These are phyloP conservation scores for Chouioia cunea DNA, from an alignment of 2,888 invertebrate genomes.

Conservation along the genomic window DNA sequence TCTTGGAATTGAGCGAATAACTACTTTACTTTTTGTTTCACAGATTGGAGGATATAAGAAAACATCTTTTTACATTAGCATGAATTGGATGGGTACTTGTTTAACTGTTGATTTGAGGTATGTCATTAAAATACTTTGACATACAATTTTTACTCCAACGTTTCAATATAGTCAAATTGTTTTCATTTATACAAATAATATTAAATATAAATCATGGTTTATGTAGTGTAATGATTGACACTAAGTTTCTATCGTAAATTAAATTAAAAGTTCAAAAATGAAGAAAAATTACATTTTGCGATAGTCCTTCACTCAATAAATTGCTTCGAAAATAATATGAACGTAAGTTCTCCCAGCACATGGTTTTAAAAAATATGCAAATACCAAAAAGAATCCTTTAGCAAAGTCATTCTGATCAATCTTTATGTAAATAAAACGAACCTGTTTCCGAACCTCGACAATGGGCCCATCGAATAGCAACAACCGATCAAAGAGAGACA, in stretches of 20 bases:
- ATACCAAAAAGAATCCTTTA: not conserved
- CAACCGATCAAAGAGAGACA: constrained; percentile 24
- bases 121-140: constrained; percentile 16
- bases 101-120: constrained; percentile 22
- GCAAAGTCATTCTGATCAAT: not conserved
- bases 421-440: constrained; percentile 24
- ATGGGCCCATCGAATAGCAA: not conserved
- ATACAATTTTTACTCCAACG: too few relatives aligned
- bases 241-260: too few relatives aligned
- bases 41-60: not conserved
- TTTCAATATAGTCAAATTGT: not conserved
- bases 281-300: too few relatives aligned
- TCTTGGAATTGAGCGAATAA: constrained; percentile 21
- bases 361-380: constrained; percentile 2
- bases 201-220: too few relatives aligned
- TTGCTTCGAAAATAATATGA: too few relatives aligned
- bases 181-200: too few relatives aligned
- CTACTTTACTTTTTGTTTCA: constrained; percentile 11
- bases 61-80: not conserved
- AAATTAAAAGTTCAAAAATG: too few relatives aligned
- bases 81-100: constrained; percentile 5
- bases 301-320: too few relatives aligned
- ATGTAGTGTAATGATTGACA: too few relatives aligned
- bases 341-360: too few relatives aligned
- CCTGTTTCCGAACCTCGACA: constrained; percentile 15